Base-by-base conservation (phyloP, 2,113 vertebrate species). In the Colistium nudipinnis region DNA sequence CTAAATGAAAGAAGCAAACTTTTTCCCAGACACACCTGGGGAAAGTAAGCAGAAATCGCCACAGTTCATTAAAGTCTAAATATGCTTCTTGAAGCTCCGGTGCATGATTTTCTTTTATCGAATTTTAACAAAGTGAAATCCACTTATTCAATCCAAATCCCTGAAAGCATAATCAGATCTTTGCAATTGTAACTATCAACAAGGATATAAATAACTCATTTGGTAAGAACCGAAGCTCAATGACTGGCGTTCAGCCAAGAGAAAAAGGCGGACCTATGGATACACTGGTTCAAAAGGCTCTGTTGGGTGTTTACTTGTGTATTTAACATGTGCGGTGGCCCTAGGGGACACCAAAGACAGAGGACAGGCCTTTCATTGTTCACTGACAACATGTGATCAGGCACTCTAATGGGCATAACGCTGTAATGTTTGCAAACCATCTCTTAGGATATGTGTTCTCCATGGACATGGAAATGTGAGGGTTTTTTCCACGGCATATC, bases 361-460 rank as follows among this genome's bases (percentile, higher is more conserved):
- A 48, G 57, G 57, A 84, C 82, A 80, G 59, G 24, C 43, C 35
- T 35, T 36, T 60, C 70, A 78, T 80, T 87, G 78, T 85, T 52
- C 27, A 22, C 19, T n/a, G 54, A 68, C 59, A 56, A 41, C 82
- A 84, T 88, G 84, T 86, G 84, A 88, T 76, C 51, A 38, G 38
- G 48, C 31, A 11, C 20, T n/a, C 7, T 47, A 70, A 74, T 20
- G 48, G 47, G 62, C 36, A 43, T 19, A 33, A 28, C 55, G 45
- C 41, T 64, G 24, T 12, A 6, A 57, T 54, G 43, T 44, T 68
- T 57, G 63, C 30, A 13, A 66, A 35, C 51, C n/a, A 22, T 70
- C 64, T 35, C 41, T 22, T 51, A 38, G 20, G 47, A 52, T 33
- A 14, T 10, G 14, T 19, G 19, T 13, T 3, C 30, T 47, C 35